Base-by-base conservation (phyloP, 1,140 invertebrate genomes). In the Drosophila tropicalis region DNA sequence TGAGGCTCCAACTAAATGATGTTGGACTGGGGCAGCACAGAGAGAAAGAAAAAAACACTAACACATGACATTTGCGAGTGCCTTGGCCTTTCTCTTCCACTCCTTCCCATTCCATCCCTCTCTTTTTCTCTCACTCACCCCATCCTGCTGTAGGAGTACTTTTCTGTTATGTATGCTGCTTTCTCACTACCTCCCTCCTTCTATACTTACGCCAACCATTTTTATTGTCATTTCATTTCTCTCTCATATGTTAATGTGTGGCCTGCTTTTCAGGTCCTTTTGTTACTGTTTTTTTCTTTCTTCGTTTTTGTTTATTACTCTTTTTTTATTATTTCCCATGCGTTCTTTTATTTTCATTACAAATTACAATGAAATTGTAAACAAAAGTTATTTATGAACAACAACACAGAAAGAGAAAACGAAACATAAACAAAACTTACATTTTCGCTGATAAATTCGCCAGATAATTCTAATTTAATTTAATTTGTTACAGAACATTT, bases 321-420 rank as follows among this genome's bases (percentile, higher is more conserved):
- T 78, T 79, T 84, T 76, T 67, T 79, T 68, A 70, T 80, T 72
- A 80, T 73, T 54, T 39, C 71, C 70, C 67, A 60, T 82, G 62
- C 54, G 56, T 13, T 54, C 22, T 51, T 51, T 67, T 36, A 56
- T 44, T 61, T 82, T 58, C n/a, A 29, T 22, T 71, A 54, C 60
- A 62, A 63, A 70, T 70, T 76, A 67, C 72, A 76, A 29, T 55
- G 51, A 22, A 63, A 70, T 68, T 32, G 66, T 76, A 76, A 63
- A 55, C 72, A 69, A 76, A 62, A 62, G 17, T 60, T 75, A 12
- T 1, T 60, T 36, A 62, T 67, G 47, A 62, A 68, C 44, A 57
- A 13, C 32, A 74, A 57, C 62, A 34, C 29, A 29, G 22, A 34
- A 66, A 54, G 55, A 65, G 54, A 73, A 55, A 74, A 29, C 1